Evolutionary conservation across 30 jellyfish, hydroid and myxozoan genomes (phyloP).

Genomic region (Hydractinia symbiolongicarpus): DNA sequence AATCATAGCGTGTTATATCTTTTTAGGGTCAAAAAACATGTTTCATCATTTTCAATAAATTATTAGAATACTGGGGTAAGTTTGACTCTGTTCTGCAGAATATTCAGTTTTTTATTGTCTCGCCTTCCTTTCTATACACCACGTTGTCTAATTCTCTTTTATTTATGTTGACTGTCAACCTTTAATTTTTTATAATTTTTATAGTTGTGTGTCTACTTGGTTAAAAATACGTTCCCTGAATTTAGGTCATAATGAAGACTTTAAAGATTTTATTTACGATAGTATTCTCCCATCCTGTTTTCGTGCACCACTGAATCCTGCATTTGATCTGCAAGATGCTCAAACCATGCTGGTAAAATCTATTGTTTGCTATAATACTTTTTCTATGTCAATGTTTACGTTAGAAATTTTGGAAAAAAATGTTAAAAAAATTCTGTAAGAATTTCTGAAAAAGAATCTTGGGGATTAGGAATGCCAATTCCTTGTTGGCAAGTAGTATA

Average conservation of each 20-base stretch:
- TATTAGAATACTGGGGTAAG: conserved; percentile 74
- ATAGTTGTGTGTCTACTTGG: not conserved
- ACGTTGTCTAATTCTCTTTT: no score
- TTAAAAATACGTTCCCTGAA: not conserved
- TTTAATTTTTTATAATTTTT: not conserved
- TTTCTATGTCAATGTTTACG: not conserved
- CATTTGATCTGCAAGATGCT: conserved; percentile 80
- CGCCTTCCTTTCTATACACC: no score
- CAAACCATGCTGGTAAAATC: conserved; percentile 62
- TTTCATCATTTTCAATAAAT: conserved; percentile 45
- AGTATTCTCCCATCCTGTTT: conserved; percentile 86
- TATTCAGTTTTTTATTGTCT: no score
- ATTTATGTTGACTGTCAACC: not conserved
- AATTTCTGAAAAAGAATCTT: not conserved
- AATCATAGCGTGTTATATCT: not conserved
- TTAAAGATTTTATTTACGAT: conserved; percentile 60
- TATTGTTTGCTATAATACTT: not conserved
- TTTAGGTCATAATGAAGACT: conserved; percentile 61
- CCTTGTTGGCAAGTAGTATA: not conserved
- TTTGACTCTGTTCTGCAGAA: not conserved
- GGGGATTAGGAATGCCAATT: not conserved
- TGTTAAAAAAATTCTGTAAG: not conserved
- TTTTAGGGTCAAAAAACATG: conserved; percentile 85
- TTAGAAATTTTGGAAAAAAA: not conserved
- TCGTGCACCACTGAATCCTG: conserved; percentile 66